Evolutionary conservation across 2,888 invertebrate species (phyloP), one percentile per base, ranked within the genome.

Genomic region (Onchidella celtica): DNA sequence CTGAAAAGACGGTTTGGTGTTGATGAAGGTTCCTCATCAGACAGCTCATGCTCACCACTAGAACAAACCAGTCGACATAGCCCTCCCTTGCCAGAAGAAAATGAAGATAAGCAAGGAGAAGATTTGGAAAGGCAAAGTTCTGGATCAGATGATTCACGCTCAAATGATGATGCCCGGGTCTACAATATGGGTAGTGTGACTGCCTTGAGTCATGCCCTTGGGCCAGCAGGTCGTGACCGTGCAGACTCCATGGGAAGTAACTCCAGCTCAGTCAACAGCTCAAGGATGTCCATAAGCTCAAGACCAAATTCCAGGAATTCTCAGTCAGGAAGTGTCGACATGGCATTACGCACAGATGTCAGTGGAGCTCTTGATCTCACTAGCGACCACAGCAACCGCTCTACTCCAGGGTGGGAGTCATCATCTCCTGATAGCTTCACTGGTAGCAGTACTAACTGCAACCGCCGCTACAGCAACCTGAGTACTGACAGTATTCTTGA

Each of bases 1-100:
- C 83, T 93, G 40, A 90, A 91, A 79, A 87, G 88, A 70, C 91
- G 92, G 74, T 91, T 91, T 70, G 91, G 79, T 14, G 66, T 40
- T 1, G 55, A 76, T n/a, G 66, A 66, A n/a, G 66, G 57, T 0
- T 66, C 47, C 2, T 36, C 47, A 2, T 36, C 47, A 4, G 63
- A 63, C 21, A 32, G 36, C 32, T 36, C 69, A 17, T 69, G 59
- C 0, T 47, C 66, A 32, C 32, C 65, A n/a, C 55, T 34, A 0
- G 76, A 66, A n/a, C 63, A 76, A 32, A 32, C 66, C 1, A 65
- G 32, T 17, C 32, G 27, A 0, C 21, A 40, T 3, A 57, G 57
- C 34, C 29, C 47, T 1, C 24, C 55, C 9, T 57, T 47, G 0
- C 34, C 66, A 14, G 68, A 78, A 3, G 57, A 36, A 11, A 14